Evolutionary conservation across 2,888 invertebrate genomes (phyloP), one percentile per base, ranked within the genome.

Genomic region (Ametastegia equiseti): DNA sequence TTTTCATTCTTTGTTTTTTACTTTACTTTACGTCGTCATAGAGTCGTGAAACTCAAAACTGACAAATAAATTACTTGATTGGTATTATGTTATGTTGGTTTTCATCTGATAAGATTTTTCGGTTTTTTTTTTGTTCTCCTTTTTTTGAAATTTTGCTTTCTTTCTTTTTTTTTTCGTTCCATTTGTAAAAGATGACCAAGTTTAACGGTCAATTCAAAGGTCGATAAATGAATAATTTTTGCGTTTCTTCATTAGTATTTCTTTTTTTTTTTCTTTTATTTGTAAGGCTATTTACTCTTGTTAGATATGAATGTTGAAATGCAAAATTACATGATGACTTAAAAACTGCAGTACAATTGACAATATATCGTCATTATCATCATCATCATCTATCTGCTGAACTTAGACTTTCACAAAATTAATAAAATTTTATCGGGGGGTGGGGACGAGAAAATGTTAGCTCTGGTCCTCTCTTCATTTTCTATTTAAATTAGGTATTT

Each of bases 1-100:
- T 65, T 65, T 65, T 65, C 65, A 15, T 82, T 84, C 84, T 82
- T 42, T 47, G 6, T 75, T 39, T 83, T 82, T 83, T 84, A n/a
- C n/a, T n/a, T n/a, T n/a, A n/a, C n/a, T 85, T 81, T 83, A 85
- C 84, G 85, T 87, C 82, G 83, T 85, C 83, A 83, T 84, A 85
- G 82, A 83, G 82, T 84, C 82, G 84, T 83, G 82, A 84, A 81
- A 50, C 45, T 50, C 54, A 36, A 57, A 39, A 42, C 13, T 39
- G 75, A 47, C 30, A 81, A 65, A 60, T 71, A 50, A 81, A 81
- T 81, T 63, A 73, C 36, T 81, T 82, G 81, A 81, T 82, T 81
- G 73, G 80, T 65, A 79, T 69, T 77, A 54, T 60, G 65, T 80
- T 78, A 63, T 81, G 57, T 42, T 13, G 47, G 36, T 77, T 67